Conservation (phyloP, 2,113 vertebrate species). For the Strix aluco region DNA sequence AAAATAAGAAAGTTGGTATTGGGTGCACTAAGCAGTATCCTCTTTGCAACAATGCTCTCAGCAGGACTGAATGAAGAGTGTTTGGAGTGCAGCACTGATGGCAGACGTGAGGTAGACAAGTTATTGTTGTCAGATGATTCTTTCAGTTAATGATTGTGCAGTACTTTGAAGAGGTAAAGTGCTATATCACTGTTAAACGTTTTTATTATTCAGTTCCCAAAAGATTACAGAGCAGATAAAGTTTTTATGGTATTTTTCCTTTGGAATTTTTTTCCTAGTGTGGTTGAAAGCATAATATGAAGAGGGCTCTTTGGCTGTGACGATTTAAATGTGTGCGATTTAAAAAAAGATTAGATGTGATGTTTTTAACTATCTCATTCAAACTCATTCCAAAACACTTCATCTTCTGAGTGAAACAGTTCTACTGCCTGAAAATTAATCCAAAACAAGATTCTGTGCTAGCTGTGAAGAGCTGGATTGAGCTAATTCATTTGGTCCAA, state of each 20-base stretch:
- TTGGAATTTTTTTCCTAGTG: neutral
- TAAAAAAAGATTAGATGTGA: conserved; percentile 19
- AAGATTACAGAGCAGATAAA: neutral
- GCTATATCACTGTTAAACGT: neutral
- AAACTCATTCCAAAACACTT: conserved; percentile 38
- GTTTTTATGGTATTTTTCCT: neutral
- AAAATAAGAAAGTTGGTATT: neutral
- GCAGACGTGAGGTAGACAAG: neutral
- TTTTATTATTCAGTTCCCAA: neutral
- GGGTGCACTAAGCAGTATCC: neutral
- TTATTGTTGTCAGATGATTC: neutral
- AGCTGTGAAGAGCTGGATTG: neutral
- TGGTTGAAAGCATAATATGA: neutral
- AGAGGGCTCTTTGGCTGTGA: neutral
- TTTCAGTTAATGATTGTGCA: neutral
- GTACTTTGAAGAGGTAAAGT: conserved; percentile 5
- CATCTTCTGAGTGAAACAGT: conserved; percentile 20
- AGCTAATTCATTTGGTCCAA: neutral
- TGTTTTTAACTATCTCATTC: conserved; percentile 36
- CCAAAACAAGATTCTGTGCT: conserved; percentile 8
- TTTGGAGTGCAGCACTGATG: neutral
- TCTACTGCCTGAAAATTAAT: conserved; percentile 43
- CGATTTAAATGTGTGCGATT: neutral
- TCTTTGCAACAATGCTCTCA: neutral
- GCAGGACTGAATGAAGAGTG: neutral